These are phyloP conservation scores for Hyperopisus bebe DNA, from an alignment of 2,113 vertebrate genomes.

Conservation along the genomic window DNA sequence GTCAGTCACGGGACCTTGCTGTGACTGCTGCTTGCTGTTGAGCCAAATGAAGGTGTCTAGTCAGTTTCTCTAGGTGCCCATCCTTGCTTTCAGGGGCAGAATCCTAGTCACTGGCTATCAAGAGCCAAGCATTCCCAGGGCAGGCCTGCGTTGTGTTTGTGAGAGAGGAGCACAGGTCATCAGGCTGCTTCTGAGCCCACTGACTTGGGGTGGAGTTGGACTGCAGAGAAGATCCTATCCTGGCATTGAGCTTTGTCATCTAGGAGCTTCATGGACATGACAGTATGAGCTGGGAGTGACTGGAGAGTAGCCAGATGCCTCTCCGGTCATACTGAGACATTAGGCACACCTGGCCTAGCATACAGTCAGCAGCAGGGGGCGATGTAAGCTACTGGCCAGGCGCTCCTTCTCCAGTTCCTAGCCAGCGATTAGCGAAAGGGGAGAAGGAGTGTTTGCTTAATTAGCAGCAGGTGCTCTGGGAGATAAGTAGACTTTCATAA, in stretches of 20 bases:
- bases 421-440: too few relatives aligned
- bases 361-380: constrained; percentile 14
- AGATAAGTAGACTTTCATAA: not conserved
- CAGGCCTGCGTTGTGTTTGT: not conserved
- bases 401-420: not conserved
- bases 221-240: not conserved
- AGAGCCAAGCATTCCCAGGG: not conserved
- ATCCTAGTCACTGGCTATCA: not conserved
- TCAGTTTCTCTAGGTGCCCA: not conserved
- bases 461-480: constrained; percentile 21
- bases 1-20: not conserved
- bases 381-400: not conserved
- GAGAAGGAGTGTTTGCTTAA: not conserved
- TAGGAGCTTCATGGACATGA: not conserved
- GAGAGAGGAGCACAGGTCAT: not conserved
- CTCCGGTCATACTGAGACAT: not conserved
- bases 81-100: not conserved
- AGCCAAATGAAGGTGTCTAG: not conserved
- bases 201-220: not conserved
- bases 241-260: not conserved
- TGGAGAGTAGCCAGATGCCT: not conserved
- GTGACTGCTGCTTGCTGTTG: not conserved
- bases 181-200: not conserved
- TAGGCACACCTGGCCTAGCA: not conserved
- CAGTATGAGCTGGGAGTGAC: not conserved